phyloP scores from a whole-genome alignment of 1,140 invertebrate species.

The Coboldia fuscipes region DNA sequence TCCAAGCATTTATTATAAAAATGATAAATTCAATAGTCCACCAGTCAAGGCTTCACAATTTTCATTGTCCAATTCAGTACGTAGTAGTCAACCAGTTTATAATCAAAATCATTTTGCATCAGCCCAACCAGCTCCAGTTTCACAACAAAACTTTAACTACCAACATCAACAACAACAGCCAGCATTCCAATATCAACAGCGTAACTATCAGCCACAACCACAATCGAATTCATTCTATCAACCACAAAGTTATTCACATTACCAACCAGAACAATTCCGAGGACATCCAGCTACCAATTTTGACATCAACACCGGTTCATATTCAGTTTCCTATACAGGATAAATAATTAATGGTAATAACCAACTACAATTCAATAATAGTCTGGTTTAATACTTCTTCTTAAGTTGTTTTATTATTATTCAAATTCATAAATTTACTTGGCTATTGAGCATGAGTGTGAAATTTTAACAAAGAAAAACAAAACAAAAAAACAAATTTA shows the following conservation, averaged over 20 bases:
- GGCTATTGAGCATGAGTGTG: too few relatives aligned
- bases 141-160: constrained; percentile 9
- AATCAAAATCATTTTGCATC: constrained; percentile 8
- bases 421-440: too few relatives aligned
- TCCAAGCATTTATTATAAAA: constrained; percentile 52
- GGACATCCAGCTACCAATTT: constrained; percentile 39
- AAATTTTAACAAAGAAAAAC: too few relatives aligned
- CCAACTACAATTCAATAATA: too few relatives aligned
- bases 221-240: too few relatives aligned
- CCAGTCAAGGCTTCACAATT: constrained; percentile 19
- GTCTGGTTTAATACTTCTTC: too few relatives aligned
- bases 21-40: constrained; percentile 40
- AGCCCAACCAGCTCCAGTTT: constrained; percentile 15
- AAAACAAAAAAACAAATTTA: too few relatives aligned
- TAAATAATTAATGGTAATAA: too few relatives aligned
- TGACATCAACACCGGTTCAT: constrained; percentile 41
- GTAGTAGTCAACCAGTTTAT: constrained; percentile 4
- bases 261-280: constrained; percentile 6
- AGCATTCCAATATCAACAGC: constrained; percentile 14
- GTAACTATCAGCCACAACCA: constrained; percentile 17
- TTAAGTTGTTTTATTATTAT: too few relatives aligned
- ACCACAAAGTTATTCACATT: constrained; percentile 13
- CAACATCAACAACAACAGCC: constrained; percentile 7
- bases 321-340: constrained; percentile 39
- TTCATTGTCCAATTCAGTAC: constrained; percentile 3